phyloP scores from a whole-genome alignment of 2,888 invertebrate species.

The Hirudinaria manillensis region DNA sequence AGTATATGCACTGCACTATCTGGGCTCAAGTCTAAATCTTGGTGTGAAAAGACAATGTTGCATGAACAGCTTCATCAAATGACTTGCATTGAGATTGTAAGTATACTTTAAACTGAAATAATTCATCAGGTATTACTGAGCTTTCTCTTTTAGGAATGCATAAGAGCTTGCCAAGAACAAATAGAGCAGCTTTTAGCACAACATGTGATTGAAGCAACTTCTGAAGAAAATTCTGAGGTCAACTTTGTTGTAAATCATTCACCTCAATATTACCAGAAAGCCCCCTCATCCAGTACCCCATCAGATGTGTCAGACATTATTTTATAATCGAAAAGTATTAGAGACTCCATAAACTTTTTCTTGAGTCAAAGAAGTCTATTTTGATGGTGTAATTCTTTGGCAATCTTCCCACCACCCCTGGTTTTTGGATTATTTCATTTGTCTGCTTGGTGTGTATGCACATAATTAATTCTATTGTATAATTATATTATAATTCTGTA shows the following conservation, averaged over 20 bases:
- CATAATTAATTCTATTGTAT: too few relatives aligned
- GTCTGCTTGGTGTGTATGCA: too few relatives aligned
- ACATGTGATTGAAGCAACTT: slow-evolving; percentile 43
- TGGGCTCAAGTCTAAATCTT: slow-evolving; percentile 13
- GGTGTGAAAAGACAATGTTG: slow-evolving; percentile 4
- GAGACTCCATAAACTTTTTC: too few relatives aligned
- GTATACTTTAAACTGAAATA: neutral
- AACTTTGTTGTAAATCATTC: too few relatives aligned
- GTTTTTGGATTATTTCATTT: too few relatives aligned
- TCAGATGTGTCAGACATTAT: neutral
- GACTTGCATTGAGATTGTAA: slow-evolving; percentile 24
- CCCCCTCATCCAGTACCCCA: neutral
- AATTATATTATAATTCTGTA: too few relatives aligned
- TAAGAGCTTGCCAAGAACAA: slow-evolving; percentile 51
- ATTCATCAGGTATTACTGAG: neutral
- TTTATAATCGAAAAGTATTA: slow-evolving; percentile 6
- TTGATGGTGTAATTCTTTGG: too few relatives aligned
- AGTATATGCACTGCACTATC: slow-evolving; percentile 23
- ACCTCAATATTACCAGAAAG: neutral
- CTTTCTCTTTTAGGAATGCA: slow-evolving; percentile 45
- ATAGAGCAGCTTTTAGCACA: slow-evolving; percentile 49
- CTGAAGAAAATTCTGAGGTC: neutral
- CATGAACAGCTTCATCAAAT: slow-evolving; percentile 13
- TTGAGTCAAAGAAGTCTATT: too few relatives aligned
- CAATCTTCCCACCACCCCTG: too few relatives aligned